phyloP scores from a whole-genome alignment of 2,888 invertebrate species.

The Drosophila kokeensis region DNA sequence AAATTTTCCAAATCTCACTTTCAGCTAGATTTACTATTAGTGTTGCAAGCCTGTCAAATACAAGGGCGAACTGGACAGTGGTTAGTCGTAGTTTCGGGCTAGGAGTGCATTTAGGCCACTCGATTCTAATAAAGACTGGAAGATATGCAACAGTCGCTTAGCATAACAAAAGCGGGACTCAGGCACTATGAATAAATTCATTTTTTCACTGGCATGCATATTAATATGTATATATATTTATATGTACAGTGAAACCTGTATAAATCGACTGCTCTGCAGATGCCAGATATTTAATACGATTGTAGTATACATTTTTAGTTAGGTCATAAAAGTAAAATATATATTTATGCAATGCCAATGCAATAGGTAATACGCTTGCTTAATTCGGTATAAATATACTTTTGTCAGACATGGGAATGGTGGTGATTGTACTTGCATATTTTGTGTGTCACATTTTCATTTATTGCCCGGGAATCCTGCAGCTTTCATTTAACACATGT shows the following conservation, averaged over 20 bases:
- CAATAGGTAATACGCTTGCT: background rate
- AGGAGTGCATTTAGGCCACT: constrained; percentile 23
- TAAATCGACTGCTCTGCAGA: constrained; percentile 3
- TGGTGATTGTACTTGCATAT: constrained; percentile 56
- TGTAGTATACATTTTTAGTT: background rate
- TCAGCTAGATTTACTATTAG: constrained; percentile 41
- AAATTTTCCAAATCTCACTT: constrained; percentile 46
- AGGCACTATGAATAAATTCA: constrained; percentile 31
- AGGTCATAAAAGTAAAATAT: background rate
- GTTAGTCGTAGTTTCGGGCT: constrained; percentile 6
- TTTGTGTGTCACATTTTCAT: constrained; percentile 59
- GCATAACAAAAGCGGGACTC: constrained; percentile 59
- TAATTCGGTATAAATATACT: background rate
- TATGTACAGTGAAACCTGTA: constrained; percentile 19
- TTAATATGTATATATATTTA: background rate
- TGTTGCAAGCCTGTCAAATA: constrained; percentile 19
- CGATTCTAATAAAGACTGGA: constrained; percentile 57
- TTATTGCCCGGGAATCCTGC: constrained; percentile 58
- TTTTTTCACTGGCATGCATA: constrained; percentile 15
- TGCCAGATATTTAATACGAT: background rate
- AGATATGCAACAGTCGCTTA: constrained; percentile 51
- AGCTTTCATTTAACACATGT: constrained; percentile 62
- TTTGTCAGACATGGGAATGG: background rate
- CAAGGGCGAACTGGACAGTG: background rate
- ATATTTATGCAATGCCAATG: background rate